Conservation (phyloP, 1,140 invertebrate genomes). For the Aphelenchoides fujianensis region DNA sequence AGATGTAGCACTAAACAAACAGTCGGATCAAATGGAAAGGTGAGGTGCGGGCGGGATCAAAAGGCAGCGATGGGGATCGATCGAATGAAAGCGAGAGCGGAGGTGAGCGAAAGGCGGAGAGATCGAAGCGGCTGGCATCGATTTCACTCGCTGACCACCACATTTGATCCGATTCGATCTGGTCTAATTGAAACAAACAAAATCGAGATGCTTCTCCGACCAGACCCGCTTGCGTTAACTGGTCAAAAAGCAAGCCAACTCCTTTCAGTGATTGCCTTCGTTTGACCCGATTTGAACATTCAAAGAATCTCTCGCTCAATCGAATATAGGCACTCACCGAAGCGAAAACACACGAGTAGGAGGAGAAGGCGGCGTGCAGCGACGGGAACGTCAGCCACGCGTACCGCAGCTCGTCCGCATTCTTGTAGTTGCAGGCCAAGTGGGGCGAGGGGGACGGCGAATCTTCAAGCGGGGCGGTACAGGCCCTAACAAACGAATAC, state of each 20-base stretch:
- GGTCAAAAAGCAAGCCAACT: background rate
- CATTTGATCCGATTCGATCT: too few relatives aligned
- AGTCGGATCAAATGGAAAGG: constrained; percentile 4
- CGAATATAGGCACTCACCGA: constrained; percentile 45
- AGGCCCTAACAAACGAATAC: constrained; percentile 55
- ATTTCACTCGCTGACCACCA: too few relatives aligned
- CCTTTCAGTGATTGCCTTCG: too few relatives aligned
- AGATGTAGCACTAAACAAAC: constrained; percentile 61
- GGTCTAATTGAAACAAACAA: too few relatives aligned
- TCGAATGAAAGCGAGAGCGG: too few relatives aligned
- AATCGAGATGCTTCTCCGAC: too few relatives aligned
- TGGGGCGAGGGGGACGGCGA: constrained; percentile 62
- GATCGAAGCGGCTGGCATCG: too few relatives aligned
- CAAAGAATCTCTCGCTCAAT: too few relatives aligned
- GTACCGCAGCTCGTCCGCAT: constrained; percentile 60
- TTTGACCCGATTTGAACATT: too few relatives aligned
- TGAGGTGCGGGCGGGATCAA: background rate
- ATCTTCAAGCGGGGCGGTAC: constrained; percentile 60
- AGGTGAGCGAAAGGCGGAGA: too few relatives aligned
- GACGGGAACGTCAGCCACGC: constrained; percentile 62
- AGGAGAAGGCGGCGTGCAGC: constrained; percentile 60
- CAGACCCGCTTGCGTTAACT: too few relatives aligned
- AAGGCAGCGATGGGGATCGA: too few relatives aligned
- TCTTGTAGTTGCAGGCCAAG: constrained; percentile 56
- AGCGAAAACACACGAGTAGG: constrained; percentile 58